phyloP scores from a whole-genome alignment of 2,888 invertebrate species.

The Dynastes hyllus region DNA sequence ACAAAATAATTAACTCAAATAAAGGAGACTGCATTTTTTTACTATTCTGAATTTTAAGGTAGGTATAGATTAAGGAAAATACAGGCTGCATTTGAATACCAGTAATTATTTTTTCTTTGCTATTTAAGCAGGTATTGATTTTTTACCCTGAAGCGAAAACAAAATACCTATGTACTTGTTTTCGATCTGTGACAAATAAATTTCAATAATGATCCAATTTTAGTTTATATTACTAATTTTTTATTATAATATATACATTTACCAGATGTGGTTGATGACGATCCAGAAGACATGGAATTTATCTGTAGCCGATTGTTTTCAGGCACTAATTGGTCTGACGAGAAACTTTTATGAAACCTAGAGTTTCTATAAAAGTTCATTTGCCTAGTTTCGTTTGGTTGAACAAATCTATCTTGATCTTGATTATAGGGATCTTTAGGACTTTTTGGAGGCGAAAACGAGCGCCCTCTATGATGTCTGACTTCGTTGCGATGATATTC shows the following conservation, averaged over 20 bases:
- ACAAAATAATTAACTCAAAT: too few species aligned
- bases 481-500: constrained; percentile 34
- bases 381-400: constrained; percentile 31
- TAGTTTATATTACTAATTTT: too few species aligned
- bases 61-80: too few species aligned
- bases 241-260: not conserved
- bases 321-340: constrained; percentile 65
- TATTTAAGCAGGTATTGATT: too few species aligned
- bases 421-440: constrained; percentile 49
- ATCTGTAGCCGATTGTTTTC: constrained; percentile 49
- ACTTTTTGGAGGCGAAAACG: constrained; percentile 67
- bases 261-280: constrained; percentile 60
- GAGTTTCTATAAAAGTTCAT: constrained; percentile 53
- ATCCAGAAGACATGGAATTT: constrained; percentile 56
- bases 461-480: constrained; percentile 62
- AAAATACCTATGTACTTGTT: too few species aligned
- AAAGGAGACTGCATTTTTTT: too few species aligned
- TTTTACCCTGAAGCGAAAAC: too few species aligned
- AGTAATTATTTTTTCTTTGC: too few species aligned
- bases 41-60: too few species aligned
- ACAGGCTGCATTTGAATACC: too few species aligned
- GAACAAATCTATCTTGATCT: constrained; percentile 50
- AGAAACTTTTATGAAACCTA: constrained; percentile 67
- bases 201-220: too few species aligned
- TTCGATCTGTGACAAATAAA: too few species aligned